Conservation (phyloP, 2,797 vertebrate species). For the Cyprinella venusta region DNA sequence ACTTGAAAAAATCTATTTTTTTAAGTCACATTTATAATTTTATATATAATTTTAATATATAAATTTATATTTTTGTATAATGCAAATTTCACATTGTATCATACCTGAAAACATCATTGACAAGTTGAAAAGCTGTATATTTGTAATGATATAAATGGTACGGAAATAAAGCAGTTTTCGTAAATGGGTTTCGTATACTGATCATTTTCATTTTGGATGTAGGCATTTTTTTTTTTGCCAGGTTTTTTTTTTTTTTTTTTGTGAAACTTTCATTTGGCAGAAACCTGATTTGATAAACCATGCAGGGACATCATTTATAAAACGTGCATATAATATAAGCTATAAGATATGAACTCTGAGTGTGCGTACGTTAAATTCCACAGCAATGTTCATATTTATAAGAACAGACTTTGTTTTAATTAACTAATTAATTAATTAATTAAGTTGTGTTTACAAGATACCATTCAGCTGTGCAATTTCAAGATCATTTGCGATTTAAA, state of each 20-base stretch:
- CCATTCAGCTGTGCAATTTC: neutral
- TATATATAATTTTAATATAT: neutral
- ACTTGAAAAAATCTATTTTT: neutral
- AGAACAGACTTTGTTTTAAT: neutral
- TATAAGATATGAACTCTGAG: no score
- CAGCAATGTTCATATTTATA: neutral
- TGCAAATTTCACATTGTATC: constrained; percentile 14
- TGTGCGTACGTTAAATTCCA: neutral
- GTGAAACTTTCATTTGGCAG: neutral
- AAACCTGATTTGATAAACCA: neutral
- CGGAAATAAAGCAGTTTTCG: constrained; percentile 15
- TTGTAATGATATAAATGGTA: constrained; percentile 10
- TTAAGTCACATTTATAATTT: neutral
- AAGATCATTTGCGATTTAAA: neutral
- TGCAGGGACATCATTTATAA: neutral
- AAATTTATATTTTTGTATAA: constrained; percentile 25
- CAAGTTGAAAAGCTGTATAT: constrained; percentile 25
- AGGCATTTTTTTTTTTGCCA: neutral
- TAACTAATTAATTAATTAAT: no score
- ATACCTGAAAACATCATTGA: constrained; percentile 18
- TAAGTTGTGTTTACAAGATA: neutral
- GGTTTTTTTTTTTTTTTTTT: no score
- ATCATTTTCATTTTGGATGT: neutral
- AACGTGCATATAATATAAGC: neutral
- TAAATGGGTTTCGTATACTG: constrained; percentile 15